These are phyloP conservation scores for Eustalomyia histrio DNA, from an alignment of 2,888 invertebrate genomes.

Conservation along the genomic window DNA sequence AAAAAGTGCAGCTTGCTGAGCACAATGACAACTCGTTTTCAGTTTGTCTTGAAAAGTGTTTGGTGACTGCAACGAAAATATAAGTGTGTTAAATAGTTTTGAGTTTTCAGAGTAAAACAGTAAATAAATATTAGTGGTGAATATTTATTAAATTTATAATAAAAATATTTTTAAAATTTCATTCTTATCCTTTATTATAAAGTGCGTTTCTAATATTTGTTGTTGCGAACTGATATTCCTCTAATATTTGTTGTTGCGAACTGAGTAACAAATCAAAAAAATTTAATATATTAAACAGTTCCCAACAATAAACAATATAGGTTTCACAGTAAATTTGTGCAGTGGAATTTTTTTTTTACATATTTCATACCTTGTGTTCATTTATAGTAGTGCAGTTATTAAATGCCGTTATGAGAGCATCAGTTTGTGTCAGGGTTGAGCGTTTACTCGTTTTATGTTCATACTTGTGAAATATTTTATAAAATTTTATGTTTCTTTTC, in stretches of 20 bases:
- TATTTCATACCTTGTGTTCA: too few relatives aligned
- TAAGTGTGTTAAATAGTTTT: slow-evolving; percentile 26
- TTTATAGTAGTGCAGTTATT: slow-evolving; percentile 14
- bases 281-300: slow-evolving; percentile 14
- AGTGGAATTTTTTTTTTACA: too few relatives aligned
- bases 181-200: slow-evolving; percentile 19
- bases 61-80: slow-evolving; percentile 26
- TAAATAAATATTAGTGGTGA: slow-evolving; percentile 19
- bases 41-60: slow-evolving; percentile 26
- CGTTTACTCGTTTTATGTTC: slow-evolving; percentile 21
- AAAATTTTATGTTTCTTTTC: slow-evolving; percentile 8
- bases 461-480: slow-evolving; percentile 12
- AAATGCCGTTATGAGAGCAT: slow-evolving; percentile 22
- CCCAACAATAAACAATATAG: slow-evolving; percentile 21
- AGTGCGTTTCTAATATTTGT: slow-evolving; percentile 10
- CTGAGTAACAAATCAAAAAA: slow-evolving; percentile 19
- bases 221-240: slow-evolving; percentile 25
- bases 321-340: slow-evolving; percentile 9
- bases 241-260: slow-evolving; percentile 22
- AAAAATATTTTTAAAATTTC: slow-evolving; percentile 22
- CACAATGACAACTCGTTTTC: slow-evolving; percentile 24
- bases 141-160: slow-evolving; percentile 24
- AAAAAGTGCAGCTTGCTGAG: slow-evolving; percentile 13
- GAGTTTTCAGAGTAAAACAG: slow-evolving; percentile 26
- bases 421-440: slow-evolving; percentile 22